These are phyloP conservation scores for Diorhabda sublineata DNA, from an alignment of 1,140 invertebrate species.

Conservation along the genomic window DNA sequence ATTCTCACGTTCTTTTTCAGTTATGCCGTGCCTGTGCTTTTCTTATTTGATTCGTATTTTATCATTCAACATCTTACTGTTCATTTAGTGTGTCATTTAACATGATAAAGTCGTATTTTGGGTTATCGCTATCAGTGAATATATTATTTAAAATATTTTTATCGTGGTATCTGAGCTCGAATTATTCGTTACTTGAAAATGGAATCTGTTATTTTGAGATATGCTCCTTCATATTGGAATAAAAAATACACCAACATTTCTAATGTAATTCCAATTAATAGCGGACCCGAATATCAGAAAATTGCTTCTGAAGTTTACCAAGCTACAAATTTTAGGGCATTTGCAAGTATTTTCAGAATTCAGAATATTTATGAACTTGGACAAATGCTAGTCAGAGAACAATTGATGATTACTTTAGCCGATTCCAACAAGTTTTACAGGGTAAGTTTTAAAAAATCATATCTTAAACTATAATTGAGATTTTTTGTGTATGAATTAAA, in stretches of 20 bases:
- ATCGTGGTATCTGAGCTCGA: too few species aligned
- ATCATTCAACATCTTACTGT: too few species aligned
- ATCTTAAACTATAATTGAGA: background rate
- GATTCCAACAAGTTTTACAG: conserved; percentile 1
- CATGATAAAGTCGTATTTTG: too few species aligned
- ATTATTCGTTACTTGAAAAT: background rate
- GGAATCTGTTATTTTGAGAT: conserved; percentile 6
- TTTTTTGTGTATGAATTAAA: background rate
- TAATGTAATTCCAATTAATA: background rate
- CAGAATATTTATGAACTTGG: conserved; percentile 21
- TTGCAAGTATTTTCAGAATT: background rate
- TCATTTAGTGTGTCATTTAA: too few species aligned
- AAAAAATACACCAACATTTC: background rate
- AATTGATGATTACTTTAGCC: background rate
- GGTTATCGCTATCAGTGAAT: too few species aligned
- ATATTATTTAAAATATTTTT: too few species aligned
- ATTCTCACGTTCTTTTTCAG: too few species aligned
- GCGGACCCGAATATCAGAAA: background rate
- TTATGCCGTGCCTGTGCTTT: too few species aligned
- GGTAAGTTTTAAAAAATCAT: background rate
- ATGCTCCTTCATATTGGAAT: conserved; percentile 4
- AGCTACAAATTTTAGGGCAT: background rate
- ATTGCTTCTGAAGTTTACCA: background rate
- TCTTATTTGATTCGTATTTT: too few species aligned
- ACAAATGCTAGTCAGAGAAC: conserved; percentile 16